Conservation (phyloP, 2,888 invertebrate species). For the Polyploca ridens region DNA sequence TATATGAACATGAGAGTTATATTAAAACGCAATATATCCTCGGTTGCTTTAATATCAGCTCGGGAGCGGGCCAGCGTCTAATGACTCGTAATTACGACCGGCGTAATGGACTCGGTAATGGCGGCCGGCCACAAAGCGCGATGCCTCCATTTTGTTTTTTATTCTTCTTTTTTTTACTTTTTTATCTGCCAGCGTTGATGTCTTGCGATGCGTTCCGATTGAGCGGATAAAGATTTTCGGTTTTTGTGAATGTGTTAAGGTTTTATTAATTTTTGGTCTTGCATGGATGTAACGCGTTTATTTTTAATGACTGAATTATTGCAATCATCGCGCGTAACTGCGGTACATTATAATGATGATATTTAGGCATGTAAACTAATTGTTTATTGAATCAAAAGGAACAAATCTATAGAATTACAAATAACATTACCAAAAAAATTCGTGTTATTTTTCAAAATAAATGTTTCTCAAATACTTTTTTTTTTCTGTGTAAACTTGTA, state of each 20-base stretch:
- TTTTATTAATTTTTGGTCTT: constrained; percentile 26
- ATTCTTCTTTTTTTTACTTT: constrained; percentile 45
- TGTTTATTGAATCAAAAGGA: too few relatives aligned
- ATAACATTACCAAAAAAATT: too few relatives aligned
- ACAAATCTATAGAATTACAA: too few relatives aligned
- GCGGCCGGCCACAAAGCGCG: constrained; percentile 74
- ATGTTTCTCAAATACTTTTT: too few relatives aligned
- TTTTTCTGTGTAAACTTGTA: too few relatives aligned
- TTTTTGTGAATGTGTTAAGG: constrained; percentile 31
- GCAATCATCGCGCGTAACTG: neutral
- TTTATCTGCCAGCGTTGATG: constrained; percentile 48
- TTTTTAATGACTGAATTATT: constrained; percentile 5
- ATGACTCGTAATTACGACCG: constrained; percentile 79
- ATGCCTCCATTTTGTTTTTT: constrained; percentile 67
- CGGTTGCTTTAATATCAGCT: constrained; percentile 50
- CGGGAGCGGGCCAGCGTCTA: constrained; percentile 68
- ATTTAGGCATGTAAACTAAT: too few relatives aligned
- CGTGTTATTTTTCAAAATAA: too few relatives aligned
- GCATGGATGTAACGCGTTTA: constrained; percentile 15
- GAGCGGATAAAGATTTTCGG: constrained; percentile 48
- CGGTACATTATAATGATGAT: too few relatives aligned
- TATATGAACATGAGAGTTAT: constrained; percentile 35
- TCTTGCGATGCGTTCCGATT: constrained; percentile 50
- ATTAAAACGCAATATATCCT: constrained; percentile 73
- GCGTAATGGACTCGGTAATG: constrained; percentile 75